Base-by-base conservation (phyloP, 2,797 vertebrate genomes). In the Gila robusta region DNA sequence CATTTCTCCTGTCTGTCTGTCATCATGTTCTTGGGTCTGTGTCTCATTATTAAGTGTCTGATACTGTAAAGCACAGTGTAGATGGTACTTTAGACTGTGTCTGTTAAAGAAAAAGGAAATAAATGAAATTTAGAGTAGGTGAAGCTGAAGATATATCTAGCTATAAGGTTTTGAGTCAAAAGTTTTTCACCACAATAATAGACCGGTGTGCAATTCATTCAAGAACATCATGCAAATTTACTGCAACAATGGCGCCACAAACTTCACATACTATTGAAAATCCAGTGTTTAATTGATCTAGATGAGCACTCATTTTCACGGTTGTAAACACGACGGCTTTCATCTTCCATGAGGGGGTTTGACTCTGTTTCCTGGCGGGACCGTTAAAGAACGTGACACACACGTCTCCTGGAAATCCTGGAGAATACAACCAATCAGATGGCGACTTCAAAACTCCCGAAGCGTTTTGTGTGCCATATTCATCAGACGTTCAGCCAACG, bases 1-100 rank as follows among this genome's bases (percentile, higher is more conserved):
- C 94, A 95, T 81, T 94, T 94, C 88, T 94, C 94, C 76, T 95
- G 94, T 49, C 88, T 95, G 28, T 94, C 93, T 14, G 47, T 94
- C 74, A 92, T 94, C 82, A 82, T 92, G 86, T 94, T 95, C 82
- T 89, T 96, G 69, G 93, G 90, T 71, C 89, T 95, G 32, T 94
- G 94, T 88, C 91, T 96, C 71, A 89, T 94, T 3, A 92, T 95
- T 49, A 96, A 93, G 88, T 94, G 93, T 91, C 87, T 95, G 23
- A 91, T 94, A 6, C 81, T 94, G 23, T 94, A 93, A 89, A 72
- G 12, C 7, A 16, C 76, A 41, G 1, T 8, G 21, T 39, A 26
- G 21, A 39, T 78, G 37, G 35, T n/a, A 70, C 21, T 35, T 28
- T 62, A 16, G 32, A 84, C n/a, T 41, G 66, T 70, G 32, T 85